These are phyloP conservation scores for Amaurobius ferox DNA, from an alignment of 2,888 invertebrate species.

Conservation along the genomic window DNA sequence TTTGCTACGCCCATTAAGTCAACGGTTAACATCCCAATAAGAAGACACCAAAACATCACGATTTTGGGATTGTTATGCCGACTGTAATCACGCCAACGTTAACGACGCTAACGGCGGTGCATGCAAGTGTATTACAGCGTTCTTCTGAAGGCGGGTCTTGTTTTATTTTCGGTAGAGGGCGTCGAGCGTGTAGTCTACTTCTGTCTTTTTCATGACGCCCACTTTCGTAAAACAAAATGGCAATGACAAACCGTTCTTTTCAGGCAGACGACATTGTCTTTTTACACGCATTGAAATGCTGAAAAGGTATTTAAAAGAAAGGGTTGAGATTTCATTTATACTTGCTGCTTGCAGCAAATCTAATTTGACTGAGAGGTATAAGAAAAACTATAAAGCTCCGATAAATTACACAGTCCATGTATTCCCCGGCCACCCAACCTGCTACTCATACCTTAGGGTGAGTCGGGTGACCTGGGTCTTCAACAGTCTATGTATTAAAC, in stretches of 20 bases:
- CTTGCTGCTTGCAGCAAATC: too few relatives aligned
- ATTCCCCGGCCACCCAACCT: too few relatives aligned
- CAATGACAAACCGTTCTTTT: not conserved
- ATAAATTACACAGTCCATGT: too few relatives aligned
- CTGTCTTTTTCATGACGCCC: not conserved
- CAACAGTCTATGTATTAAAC: too few relatives aligned
- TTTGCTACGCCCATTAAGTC: not conserved
- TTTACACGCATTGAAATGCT: not conserved
- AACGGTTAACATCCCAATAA: not conserved
- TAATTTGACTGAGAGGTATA: too few relatives aligned
- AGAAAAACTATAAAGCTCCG: too few relatives aligned
- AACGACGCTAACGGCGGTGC: not conserved
- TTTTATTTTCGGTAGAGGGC: conserved; percentile 13
- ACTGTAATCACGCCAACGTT: conserved; percentile 4
- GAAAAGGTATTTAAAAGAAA: not conserved
- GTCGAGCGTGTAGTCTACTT: not conserved
- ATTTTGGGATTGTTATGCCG: not conserved
- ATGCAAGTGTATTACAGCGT: not conserved
- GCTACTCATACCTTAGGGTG: too few relatives aligned
- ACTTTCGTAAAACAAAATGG: not conserved
- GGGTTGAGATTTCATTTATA: too few relatives aligned
- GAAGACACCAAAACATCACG: not conserved
- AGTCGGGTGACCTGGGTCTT: too few relatives aligned
- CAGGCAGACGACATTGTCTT: not conserved
- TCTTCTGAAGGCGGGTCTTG: not conserved